Evolutionary conservation across 2,113 vertebrate species (phyloP), one percentile per base, ranked within the genome.

Genomic region (Neogobius melanostomus): DNA sequence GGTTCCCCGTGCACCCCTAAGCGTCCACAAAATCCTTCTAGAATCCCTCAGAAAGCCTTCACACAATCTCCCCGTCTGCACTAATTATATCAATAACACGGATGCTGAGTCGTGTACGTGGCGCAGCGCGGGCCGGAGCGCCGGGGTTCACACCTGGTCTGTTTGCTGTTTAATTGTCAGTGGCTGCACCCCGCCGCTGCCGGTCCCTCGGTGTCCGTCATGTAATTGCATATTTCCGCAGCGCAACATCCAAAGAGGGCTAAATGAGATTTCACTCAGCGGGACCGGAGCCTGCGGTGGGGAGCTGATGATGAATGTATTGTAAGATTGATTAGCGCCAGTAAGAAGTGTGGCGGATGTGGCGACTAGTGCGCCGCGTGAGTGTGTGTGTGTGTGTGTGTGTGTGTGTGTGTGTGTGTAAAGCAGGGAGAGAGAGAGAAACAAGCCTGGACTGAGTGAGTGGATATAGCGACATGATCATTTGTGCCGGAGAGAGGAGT

Each of bases 261-360:
- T 87, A 90, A 91, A 91, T 91, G 88, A 91, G 87, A 88, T 88
- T 88, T 91, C 77, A 82, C 88, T 87, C 88, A 87, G 88, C 89
- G 70, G 90, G 90, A 88, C 71, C 57, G 82, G 17, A 81, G 86
- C 79, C 78, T 79, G 83, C 77, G 63, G 86, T 81, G 89, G 66
- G 78, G 81, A 43, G 81, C 92, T 91, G 92, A 92, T 92, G 90
- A 87, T 94, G 93, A 94, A 92, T 91, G 94, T 90, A 92, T 93
- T 91, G 85, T 87, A 90, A 95, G 94, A 95, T 94, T 95, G 95
- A 96, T 96, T 94, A 95, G 93, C 85, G 52, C 73, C 74, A 85
- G 84, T 73, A 81, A 88, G 86, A 87, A 89, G 87, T 88, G 85
- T 85, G 86, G 87, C 85, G 85, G 83, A 88, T 89, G 72, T 77